These are phyloP conservation scores for Streptopelia turtur DNA, from an alignment of 2,797 vertebrate genomes.

Conservation along the genomic window DNA sequence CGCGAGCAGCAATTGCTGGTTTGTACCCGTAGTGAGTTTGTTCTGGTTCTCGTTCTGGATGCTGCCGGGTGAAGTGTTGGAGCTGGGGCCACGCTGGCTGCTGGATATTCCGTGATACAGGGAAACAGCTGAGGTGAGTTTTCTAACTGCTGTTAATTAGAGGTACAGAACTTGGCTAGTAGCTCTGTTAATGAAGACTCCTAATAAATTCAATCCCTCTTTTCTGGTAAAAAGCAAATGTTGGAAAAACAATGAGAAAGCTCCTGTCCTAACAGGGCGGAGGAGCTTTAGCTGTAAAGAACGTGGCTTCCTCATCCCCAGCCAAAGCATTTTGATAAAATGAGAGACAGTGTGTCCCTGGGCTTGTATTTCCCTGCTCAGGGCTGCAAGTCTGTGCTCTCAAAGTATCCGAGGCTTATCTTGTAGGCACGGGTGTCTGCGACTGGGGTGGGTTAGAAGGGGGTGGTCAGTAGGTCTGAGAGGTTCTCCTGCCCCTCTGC, in stretches of 20 bases:
- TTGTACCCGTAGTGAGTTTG: accelerated
- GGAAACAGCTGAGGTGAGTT: not conserved
- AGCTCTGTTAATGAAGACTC: not conserved
- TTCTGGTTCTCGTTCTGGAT: not conserved
- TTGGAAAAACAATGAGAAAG: not conserved
- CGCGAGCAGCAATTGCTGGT: accelerated
- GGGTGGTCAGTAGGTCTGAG: no score
- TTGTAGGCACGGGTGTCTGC: not conserved
- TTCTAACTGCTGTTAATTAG: not conserved
- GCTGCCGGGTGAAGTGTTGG: accelerated
- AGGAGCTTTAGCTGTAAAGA: not conserved
- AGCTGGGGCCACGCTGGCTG: not conserved
- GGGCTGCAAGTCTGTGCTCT: not conserved
- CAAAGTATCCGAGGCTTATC: not conserved
- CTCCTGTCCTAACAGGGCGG: not conserved
- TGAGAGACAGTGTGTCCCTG: not conserved
- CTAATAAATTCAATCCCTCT: not conserved
- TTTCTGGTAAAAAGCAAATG: not conserved
- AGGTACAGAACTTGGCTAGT: not conserved
- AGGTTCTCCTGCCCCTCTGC: no score
- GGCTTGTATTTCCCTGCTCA: not conserved
- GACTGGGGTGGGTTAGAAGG: no score
- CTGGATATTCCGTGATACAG: not conserved
- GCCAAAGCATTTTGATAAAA: not conserved
- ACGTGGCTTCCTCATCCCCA: not conserved